Evolutionary conservation across 2,113 vertebrate genomes (phyloP).

Genomic region (Cephalopterus ornatus): DNA sequence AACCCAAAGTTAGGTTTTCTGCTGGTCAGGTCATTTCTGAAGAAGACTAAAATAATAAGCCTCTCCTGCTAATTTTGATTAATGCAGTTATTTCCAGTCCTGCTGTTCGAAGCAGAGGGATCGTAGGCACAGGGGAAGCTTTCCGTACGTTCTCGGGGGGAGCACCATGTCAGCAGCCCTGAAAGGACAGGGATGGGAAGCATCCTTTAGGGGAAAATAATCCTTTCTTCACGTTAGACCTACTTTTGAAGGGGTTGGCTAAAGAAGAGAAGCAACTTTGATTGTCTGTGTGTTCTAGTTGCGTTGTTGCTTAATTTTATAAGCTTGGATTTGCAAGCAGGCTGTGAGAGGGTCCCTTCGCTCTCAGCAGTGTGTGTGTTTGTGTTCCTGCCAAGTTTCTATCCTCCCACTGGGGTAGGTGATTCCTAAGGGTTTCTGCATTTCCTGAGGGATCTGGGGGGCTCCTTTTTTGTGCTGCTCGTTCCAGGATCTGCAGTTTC

Average conservation of each 20-base stretch:
- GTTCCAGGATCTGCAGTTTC: neutral
- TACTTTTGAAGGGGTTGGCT: neutral
- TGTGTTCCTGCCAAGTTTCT: neutral
- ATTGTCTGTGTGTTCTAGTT: fast-evolving
- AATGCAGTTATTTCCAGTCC: neutral
- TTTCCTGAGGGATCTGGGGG: neutral
- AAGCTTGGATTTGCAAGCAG: fast-evolving
- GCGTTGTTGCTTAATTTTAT: neutral
- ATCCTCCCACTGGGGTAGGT: neutral
- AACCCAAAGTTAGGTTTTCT: neutral
- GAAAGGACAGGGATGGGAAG: neutral
- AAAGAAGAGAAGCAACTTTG: neutral
- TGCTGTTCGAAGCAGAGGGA: neutral
- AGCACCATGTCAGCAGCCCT: neutral
- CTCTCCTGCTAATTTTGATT: neutral
- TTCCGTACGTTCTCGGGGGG: neutral
- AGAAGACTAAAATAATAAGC: neutral
- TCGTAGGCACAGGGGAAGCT: neutral
- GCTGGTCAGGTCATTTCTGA: neutral
- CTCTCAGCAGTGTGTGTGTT: fast-evolving
- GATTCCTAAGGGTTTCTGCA: neutral
- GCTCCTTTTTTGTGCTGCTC: neutral
- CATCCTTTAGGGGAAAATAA: neutral
- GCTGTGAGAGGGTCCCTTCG: neutral
- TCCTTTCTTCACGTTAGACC: neutral